These are phyloP conservation scores for Coptodon bakossiorum DNA, from an alignment of 2,113 vertebrate genomes.

Conservation along the genomic window DNA sequence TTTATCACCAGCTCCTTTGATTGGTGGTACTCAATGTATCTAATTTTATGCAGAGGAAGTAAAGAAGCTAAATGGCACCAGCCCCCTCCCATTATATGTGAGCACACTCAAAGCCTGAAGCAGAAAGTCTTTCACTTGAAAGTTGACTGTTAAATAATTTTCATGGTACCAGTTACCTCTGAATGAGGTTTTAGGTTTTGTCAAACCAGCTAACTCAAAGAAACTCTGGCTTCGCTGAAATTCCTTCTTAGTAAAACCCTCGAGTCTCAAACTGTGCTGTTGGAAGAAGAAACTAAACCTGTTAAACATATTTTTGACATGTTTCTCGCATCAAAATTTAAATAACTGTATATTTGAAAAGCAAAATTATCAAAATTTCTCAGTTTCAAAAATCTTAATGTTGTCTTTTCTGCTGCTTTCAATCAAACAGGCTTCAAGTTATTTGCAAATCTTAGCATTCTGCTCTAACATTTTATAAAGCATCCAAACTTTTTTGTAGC, in stretches of 20 bases:
- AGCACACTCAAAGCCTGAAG: background rate
- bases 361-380: rapidly evolving
- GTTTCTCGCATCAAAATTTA: rapidly evolving
- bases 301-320: background rate
- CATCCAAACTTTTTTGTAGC: background rate
- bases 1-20: background rate
- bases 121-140: background rate
- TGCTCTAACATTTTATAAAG: background rate
- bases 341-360: background rate
- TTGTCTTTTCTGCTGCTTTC: rapidly evolving
- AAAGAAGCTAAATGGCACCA: background rate
- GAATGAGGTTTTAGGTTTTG: background rate
- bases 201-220: background rate
- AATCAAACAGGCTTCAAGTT: rapidly evolving
- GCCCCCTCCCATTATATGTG: background rate
- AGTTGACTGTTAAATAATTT: background rate
- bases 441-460: background rate
- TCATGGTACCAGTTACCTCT: background rate
- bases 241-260: background rate
- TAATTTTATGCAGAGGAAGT: background rate
- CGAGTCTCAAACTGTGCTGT: rapidly evolving
- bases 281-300: background rate
- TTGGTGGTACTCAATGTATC: background rate
- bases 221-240: background rate
- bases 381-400: background rate